A percentile compares a stretch with the other conserved stretches of the same genome.
These are phyloP conservation scores for Betta splendens DNA, from an alignment of 2,797 vertebrate species.

Conservation along the genomic window DNA sequence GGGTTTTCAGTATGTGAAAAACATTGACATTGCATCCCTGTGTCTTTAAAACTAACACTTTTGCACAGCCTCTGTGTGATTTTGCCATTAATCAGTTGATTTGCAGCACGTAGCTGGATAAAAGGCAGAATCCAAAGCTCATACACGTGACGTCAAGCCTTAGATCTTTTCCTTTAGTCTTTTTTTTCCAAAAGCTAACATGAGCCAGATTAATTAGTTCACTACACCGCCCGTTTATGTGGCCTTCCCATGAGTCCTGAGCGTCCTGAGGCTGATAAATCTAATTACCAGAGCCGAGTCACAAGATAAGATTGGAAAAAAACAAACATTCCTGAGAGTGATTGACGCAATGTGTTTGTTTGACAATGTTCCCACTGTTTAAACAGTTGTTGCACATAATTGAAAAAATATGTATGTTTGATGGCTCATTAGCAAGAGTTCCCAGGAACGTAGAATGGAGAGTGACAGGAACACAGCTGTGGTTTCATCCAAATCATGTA, in stretches of 20 bases:
- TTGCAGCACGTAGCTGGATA: too few relatives aligned
- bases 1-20: too few relatives aligned
- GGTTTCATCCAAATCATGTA: not conserved
- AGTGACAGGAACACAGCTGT: not conserved
- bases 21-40: too few relatives aligned
- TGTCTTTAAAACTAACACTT: too few relatives aligned
- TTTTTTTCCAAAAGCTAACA: not conserved
- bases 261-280: conserved; percentile 1
- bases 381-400: not conserved
- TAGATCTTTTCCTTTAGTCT: too few relatives aligned
- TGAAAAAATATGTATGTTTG: not conserved
- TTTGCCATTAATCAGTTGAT: too few relatives aligned
- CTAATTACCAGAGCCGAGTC: not conserved
- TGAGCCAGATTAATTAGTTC: not conserved
- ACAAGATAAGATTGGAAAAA: not conserved
- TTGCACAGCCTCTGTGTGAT: too few relatives aligned
- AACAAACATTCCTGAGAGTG: not conserved
- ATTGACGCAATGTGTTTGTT: not conserved
- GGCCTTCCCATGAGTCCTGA: conserved; percentile 5
- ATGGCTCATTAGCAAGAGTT: not conserved
- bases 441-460: not conserved
- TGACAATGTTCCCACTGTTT: not conserved
- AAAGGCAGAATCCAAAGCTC: too few relatives aligned
- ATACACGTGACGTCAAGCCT: too few relatives aligned
- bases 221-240: not conserved